Base-by-base conservation (phyloP, 2,888 invertebrate species). In the Diarsia brunnea region DNA sequence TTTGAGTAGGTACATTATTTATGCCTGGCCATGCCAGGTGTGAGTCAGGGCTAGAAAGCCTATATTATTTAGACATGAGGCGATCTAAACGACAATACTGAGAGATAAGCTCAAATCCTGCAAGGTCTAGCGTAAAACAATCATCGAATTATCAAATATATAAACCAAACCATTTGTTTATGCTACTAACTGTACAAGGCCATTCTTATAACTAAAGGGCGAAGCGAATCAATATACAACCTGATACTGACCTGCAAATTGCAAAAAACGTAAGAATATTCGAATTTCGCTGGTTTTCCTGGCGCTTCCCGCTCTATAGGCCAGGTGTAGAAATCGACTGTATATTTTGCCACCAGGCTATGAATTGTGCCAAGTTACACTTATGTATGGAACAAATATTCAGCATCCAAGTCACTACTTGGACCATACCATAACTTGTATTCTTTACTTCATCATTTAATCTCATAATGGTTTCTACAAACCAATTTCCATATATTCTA, bases 11-110 rank as follows among this genome's bases (percentile, higher is more conserved):
- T 38, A 38, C 53, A 61, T 73, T 10, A 43, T 53, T n/a, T 45
- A 60, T 66, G 16, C 16, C 27, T 24, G 79, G 58, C 43, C 55
- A 55, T 55, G n/a, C 16, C 71, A 79, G 8, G n/a, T 69, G 14
- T 3, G 2, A 53, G 11, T 0, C 38, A 49, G 31, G n/a, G 16
- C 24, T 2, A 49, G 51, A 53, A 61, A 64, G 10, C 10, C 1
- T 31, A 38, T 24, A 10, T 70, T 24, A 10, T 70, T 49, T 70
- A 47, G 38, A 61, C 31, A 21, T 24, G 49, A 70, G 1, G 19
- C 16, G 0, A 69, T 24, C 4, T 21, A 43, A 14, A 43, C 27
- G 51, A n/a, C 12, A 43, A 27, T 12, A 27, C 16, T 72, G n/a
- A 4, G 8, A 38, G 12, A 61, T 61, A n/a, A 67, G 0, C 19